Evolutionary conservation across 1,140 invertebrate species (phyloP).

Genomic region (Cotesia chilonis): DNA sequence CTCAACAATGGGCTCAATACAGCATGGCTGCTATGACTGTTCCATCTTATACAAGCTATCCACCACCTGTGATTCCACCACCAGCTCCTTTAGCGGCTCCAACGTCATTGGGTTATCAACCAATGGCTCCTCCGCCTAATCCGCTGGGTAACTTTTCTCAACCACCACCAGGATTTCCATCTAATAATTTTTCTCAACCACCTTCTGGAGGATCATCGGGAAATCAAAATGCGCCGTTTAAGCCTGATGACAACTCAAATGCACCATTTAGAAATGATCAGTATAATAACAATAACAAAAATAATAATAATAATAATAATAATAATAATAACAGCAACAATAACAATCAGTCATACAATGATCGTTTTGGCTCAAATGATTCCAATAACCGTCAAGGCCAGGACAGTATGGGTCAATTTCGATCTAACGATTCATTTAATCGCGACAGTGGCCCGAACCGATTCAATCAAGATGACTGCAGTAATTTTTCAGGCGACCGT

Average conservation of each 20-base stretch:
- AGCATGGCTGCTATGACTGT: slow-evolving; percentile 48
- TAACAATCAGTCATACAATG: slow-evolving; percentile 1
- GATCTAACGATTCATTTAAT: slow-evolving; percentile 36
- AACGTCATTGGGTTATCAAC: slow-evolving; percentile 30
- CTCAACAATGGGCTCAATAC: slow-evolving; percentile 59
- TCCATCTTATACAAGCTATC: slow-evolving; percentile 28
- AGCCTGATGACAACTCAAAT: slow-evolving; percentile 14
- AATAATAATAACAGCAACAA: slow-evolving; percentile 3
- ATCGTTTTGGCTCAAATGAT: slow-evolving; percentile 27
- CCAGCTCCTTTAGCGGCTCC: slow-evolving; percentile 27
- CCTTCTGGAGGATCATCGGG: not conserved
- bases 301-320: no score
- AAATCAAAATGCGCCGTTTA: slow-evolving; percentile 1
- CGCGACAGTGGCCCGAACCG: slow-evolving; percentile 25
- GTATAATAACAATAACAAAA: no score
- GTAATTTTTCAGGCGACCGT: slow-evolving; percentile 24
- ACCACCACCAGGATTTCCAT: slow-evolving; percentile 47
- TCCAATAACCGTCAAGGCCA: slow-evolving; percentile 31
- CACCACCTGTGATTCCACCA: slow-evolving; percentile 26
- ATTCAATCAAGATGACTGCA: slow-evolving; percentile 26
- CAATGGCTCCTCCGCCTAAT: slow-evolving; percentile 25
- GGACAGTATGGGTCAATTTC: slow-evolving; percentile 22
- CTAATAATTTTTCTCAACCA: slow-evolving; percentile 9
- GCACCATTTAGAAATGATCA: slow-evolving; percentile 5
- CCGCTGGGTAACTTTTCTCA: slow-evolving; percentile 44